These are phyloP conservation scores for Spodoptera exigua DNA, from an alignment of 2,888 invertebrate species.

Conservation along the genomic window DNA sequence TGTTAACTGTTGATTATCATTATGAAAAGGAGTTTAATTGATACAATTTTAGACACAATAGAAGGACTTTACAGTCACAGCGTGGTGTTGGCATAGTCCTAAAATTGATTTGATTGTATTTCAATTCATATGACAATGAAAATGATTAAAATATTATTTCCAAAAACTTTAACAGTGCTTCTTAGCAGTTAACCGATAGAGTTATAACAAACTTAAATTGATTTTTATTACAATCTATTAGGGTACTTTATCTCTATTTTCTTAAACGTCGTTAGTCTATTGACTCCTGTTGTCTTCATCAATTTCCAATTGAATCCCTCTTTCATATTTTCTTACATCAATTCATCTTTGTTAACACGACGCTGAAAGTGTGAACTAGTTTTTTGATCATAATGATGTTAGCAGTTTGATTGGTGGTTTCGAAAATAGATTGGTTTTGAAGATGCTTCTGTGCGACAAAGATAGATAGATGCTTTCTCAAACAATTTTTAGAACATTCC, in stretches of 20 bases:
- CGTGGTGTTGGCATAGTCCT: no score
- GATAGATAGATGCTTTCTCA: slow-evolving; percentile 11
- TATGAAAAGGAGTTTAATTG: no score
- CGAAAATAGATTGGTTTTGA: slow-evolving; percentile 26
- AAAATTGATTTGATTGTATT: no score
- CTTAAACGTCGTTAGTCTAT: slow-evolving; percentile 37
- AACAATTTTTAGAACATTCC: slow-evolving; percentile 1
- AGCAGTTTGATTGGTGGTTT: slow-evolving; percentile 28
- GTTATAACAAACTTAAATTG: slow-evolving; percentile 5
- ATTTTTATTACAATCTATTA: slow-evolving; percentile 24
- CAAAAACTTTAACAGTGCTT: no score
- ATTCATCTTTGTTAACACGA: slow-evolving; percentile 48
- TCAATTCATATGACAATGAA: no score
- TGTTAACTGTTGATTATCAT: slow-evolving; percentile 5
- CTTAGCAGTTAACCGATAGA: slow-evolving; percentile 3
- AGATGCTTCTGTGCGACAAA: slow-evolving; percentile 13
- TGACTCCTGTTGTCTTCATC: slow-evolving; percentile 46
- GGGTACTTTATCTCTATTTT: slow-evolving; percentile 24
- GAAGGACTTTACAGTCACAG: no score
- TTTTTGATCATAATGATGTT: slow-evolving; percentile 40
- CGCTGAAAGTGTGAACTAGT: slow-evolving; percentile 41
- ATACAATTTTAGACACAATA: no score
- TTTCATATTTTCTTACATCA: slow-evolving; percentile 36
- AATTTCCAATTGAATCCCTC: slow-evolving; percentile 42
- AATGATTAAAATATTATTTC: no score